Evolutionary conservation across 2,113 vertebrate genomes (phyloP).

Genomic region (Heterochromis multidens): DNA sequence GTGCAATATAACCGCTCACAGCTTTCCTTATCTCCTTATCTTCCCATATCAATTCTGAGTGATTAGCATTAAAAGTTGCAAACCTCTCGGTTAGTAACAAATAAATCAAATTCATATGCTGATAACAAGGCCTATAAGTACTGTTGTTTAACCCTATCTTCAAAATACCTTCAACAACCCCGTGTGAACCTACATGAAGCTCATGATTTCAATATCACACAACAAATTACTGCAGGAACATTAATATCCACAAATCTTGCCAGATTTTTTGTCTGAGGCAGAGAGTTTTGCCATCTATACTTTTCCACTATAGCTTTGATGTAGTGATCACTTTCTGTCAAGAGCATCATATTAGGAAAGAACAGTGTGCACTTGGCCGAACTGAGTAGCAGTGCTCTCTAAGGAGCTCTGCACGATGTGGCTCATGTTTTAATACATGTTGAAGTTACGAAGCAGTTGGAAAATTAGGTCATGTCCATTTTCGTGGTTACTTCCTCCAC

Average conservation of each 20-base stretch:
- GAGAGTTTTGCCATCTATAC: not conserved
- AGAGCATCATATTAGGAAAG: not conserved
- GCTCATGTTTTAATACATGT: not conserved
- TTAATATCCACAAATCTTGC: not conserved
- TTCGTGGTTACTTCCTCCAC: slow-evolving; percentile 62
- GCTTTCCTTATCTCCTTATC: not conserved
- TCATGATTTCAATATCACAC: not conserved
- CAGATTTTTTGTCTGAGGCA: not conserved
- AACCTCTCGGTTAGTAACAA: not conserved
- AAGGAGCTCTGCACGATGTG: not conserved
- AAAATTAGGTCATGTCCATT: not conserved
- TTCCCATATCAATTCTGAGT: not conserved
- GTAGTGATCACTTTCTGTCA: not conserved
- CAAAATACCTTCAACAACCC: not conserved
- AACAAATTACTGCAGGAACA: not conserved
- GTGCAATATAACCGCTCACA: not conserved
- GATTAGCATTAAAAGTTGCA: not conserved
- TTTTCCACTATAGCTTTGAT: not conserved
- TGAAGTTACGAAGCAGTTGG: not conserved
- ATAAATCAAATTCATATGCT: not conserved
- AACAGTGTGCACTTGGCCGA: not conserved
- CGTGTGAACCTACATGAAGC: not conserved
- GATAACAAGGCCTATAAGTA: not conserved
- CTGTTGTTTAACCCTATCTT: not conserved
- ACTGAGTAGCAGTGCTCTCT: not conserved